These are phyloP conservation scores for Polyommatus icarus DNA, from an alignment of 2,888 invertebrate genomes.

Conservation along the genomic window DNA sequence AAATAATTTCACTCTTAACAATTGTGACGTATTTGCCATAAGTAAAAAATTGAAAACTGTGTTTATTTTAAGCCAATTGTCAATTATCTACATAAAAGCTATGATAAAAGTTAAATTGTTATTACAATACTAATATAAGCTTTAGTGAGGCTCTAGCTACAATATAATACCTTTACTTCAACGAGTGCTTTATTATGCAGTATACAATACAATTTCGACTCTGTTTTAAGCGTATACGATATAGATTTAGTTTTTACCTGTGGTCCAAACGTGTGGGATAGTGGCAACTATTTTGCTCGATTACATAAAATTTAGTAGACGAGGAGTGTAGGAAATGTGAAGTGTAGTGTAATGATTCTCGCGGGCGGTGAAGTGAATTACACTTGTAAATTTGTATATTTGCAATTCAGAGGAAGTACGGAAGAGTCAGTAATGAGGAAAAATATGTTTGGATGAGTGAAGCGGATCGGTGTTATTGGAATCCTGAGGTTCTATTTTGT, in stretches of 20 bases:
- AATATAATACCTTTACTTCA: constrained; percentile 33
- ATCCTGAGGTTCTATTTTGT: constrained; percentile 60
- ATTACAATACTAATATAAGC: constrained; percentile 43
- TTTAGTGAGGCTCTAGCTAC: constrained; percentile 42
- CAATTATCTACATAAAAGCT: constrained; percentile 42
- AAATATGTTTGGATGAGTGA: constrained; percentile 27
- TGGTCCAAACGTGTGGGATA: constrained; percentile 60
- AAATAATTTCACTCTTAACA: constrained; percentile 69
- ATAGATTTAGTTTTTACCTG: constrained; percentile 63
- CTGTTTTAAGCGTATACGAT: constrained; percentile 47
- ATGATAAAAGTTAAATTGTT: constrained; percentile 34
- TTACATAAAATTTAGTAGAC: constrained; percentile 34
- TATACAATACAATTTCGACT: constrained; percentile 44
- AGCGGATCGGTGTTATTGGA: constrained; percentile 53
- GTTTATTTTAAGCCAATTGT: constrained; percentile 44
- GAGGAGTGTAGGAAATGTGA: constrained; percentile 28
- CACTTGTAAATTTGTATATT: constrained; percentile 25
- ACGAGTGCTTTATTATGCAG: constrained; percentile 41
- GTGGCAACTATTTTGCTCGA: constrained; percentile 43
- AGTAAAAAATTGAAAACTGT: constrained; percentile 66
- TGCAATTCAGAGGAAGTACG: constrained; percentile 30
- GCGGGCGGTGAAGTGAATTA: constrained; percentile 17
- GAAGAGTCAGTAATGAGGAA: constrained; percentile 30
- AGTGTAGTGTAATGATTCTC: constrained; percentile 22
- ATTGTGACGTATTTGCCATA: constrained; percentile 79